Evolutionary conservation across 2,113 vertebrate genomes (phyloP), one percentile per base, ranked within the genome.

Genomic region (Etia nguti): DNA sequence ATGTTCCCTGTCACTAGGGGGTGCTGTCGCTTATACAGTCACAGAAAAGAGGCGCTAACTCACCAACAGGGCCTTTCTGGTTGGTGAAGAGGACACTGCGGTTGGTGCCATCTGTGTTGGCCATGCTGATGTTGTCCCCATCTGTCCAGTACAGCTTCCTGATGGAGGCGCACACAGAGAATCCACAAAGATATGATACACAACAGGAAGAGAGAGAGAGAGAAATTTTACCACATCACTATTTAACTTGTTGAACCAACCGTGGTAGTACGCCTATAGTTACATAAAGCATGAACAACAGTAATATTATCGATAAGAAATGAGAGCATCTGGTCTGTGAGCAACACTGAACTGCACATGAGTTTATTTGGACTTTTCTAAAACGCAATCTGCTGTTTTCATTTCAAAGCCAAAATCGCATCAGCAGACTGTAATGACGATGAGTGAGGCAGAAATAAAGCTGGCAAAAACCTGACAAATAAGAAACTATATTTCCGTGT

Each of bases 61-160:
- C 96, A 99, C 99, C 99, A 5, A 99, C 97, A 1, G 99, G 99
- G 54, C 97, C 97, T 85, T 97, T 99, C 97, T 99, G 98, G 94
- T 96, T 96, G 55, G 93, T 96, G 95, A 99, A 98, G 88, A 99
- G 97, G 41, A 98, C 87, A 0, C 95, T 98, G 48, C 93, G 97
- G 93, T 99, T 98, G 92, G 95, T 97, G 92, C 99, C 99, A 0
- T 99, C 99, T 92, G 97, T 99, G 95, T 99, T 99, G 92, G 98
- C 97, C 86, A 98, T 96, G 52, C 97, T 99, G 96, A 99, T 98
- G 94, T 97, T 99, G 95, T 99, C 98, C 10, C 98, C 98, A 0
- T 99, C 99, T 0, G 98, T 99, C 99, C 99, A 99, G 94, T 98
- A 99, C 8, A 99, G 96, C 89, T 99, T 99, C 82, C 99, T 99